A percentile compares a stretch with the other conserved stretches of the same genome.
Conservation (phyloP, 2,888 invertebrate species). For the Sturmia bella region DNA sequence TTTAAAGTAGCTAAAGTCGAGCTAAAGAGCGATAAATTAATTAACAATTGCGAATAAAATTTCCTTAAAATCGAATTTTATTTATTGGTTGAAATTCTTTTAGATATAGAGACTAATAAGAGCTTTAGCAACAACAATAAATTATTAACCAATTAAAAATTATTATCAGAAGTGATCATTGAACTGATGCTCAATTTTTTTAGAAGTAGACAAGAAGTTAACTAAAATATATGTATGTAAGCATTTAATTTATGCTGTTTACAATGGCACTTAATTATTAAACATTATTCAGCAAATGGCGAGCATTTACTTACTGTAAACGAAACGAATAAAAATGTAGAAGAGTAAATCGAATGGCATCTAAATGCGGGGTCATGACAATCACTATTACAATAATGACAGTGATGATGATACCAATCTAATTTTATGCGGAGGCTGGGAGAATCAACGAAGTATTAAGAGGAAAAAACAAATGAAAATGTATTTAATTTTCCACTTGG, state of each 20-base stretch:
- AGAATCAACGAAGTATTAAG: constrained; percentile 2
- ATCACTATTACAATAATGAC: constrained; percentile 14
- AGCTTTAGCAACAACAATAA: no score
- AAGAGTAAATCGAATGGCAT: constrained; percentile 1
- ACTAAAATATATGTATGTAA: no score
- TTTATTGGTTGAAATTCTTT: no score
- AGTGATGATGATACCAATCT: neutral
- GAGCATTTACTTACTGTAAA: constrained; percentile 32
- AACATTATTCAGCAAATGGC: constrained; percentile 54
- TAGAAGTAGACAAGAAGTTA: no score
- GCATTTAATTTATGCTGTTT: constrained; percentile 25
- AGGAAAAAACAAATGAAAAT: constrained; percentile 41
- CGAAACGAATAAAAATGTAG: neutral
- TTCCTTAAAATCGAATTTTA: no score
- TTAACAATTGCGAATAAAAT: no score
- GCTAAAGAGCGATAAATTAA: no score
- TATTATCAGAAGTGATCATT: no score
- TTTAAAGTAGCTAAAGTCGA: no score
- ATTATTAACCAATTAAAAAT: no score
- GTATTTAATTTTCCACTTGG: constrained; percentile 56
- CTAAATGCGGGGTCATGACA: constrained; percentile 1
- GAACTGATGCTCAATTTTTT: no score
- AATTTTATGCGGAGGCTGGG: neutral
- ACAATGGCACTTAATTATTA: constrained; percentile 60
- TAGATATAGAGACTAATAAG: no score